These are phyloP conservation scores for Lamprotornis superbus DNA, from an alignment of 2,113 vertebrate genomes.

Conservation along the genomic window DNA sequence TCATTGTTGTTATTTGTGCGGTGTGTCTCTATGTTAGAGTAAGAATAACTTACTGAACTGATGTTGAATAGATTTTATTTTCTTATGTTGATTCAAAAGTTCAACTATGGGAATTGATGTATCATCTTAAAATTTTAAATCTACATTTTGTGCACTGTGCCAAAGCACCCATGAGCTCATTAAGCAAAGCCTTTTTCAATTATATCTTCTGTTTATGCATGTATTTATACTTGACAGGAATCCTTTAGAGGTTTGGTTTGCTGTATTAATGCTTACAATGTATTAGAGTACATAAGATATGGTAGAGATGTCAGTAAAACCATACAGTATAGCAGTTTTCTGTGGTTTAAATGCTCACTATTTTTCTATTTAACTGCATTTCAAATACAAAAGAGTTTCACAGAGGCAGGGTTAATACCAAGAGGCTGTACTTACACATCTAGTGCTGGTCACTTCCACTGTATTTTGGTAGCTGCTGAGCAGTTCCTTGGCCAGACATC, in stretches of 20 bases:
- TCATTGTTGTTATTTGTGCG: neutral
- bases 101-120: neutral
- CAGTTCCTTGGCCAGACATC: neutral
- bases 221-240: slow-evolving; percentile 51
- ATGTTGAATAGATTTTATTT: neutral
- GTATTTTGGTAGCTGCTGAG: neutral
- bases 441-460: neutral
- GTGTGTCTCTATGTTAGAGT: neutral
- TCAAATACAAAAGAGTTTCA: neutral
- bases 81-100: neutral
- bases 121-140: slow-evolving; percentile 40
- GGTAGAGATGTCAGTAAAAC: neutral
- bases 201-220: slow-evolving; percentile 36
- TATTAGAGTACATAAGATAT: slow-evolving; percentile 12
- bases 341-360: neutral
- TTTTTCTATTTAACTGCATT: neutral
- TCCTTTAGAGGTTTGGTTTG: slow-evolving; percentile 45
- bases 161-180: slow-evolving; percentile 32
- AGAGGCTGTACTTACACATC: neutral
- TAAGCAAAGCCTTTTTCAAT: slow-evolving; percentile 51
- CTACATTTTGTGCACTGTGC: slow-evolving; percentile 7
- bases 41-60: neutral
- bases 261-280: slow-evolving; percentile 11
- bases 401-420: neutral
- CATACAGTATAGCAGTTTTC: neutral